Conservation (phyloP, 1,140 invertebrate species). For the Cotesia typhae region DNA sequence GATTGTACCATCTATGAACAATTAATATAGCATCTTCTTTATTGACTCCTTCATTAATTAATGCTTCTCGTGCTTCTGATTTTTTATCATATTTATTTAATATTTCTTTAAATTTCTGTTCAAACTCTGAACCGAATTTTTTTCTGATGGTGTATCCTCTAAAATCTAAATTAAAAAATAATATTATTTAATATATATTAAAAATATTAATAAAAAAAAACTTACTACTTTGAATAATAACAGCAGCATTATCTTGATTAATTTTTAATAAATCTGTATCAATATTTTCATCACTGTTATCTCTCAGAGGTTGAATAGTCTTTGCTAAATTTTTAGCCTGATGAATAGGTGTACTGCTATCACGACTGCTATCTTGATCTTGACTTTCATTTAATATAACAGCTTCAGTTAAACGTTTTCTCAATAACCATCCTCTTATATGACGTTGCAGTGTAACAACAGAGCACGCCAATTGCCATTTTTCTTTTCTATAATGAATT, state of each 20-base stretch:
- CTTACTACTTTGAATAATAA: conserved; percentile 75
- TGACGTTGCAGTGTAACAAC: conserved; percentile 75
- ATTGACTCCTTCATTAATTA: conserved; percentile 62
- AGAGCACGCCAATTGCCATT: conserved; percentile 72
- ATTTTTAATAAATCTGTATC: conserved; percentile 48
- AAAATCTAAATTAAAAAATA: conserved; percentile 65
- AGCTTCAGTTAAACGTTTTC: conserved; percentile 64
- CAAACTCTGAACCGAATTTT: conserved; percentile 69
- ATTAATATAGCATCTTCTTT: conserved; percentile 65
- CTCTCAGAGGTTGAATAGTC: conserved; percentile 15
- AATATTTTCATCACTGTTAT: not conserved
- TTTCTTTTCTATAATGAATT: conserved; percentile 67
- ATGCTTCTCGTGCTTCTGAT: conserved; percentile 57
- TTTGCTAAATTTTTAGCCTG: conserved; percentile 9
- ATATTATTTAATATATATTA: not conserved
- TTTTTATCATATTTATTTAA: conserved; percentile 60
- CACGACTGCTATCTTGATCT: not conserved
- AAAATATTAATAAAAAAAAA: conserved; percentile 36
- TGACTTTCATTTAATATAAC: conserved; percentile 47
- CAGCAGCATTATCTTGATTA: conserved; percentile 69
- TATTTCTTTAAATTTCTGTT: conserved; percentile 63
- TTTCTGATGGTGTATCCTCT: conserved; percentile 73
- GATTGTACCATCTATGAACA: conserved; percentile 62
- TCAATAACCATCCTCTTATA: conserved; percentile 72
- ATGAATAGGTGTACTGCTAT: not conserved